Base-by-base conservation (phyloP, 2,888 invertebrate species). In the Meteorus cinctellus region DNA sequence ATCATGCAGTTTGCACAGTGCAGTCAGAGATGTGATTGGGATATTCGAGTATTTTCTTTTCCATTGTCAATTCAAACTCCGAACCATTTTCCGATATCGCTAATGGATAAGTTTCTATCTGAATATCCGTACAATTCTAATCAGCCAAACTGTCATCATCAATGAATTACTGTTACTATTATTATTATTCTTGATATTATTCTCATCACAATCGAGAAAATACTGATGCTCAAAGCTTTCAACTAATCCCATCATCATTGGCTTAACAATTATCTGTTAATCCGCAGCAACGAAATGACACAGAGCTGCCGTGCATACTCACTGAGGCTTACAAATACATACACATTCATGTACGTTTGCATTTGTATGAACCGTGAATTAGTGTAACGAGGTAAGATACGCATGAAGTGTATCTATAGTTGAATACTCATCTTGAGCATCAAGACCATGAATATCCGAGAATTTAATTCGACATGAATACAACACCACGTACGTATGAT, bases 261-360 rank as follows among this genome's bases (percentile, higher is more conserved):
- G 36, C 65, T 65, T 65, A 24, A 19, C 34, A 36, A 65, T 65
- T 65, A 31, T 41, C 19, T 24, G 8, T 41, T 65, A 41, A 65
- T 65, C 65, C 65, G 12, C 24, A 65, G 2, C n/a, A 65, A 16
- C 36, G 24, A 65, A 36, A 65, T 36, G 36, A 41, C 41, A 65
- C 65, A 41, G 36, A 65, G 65, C 65, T 19, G 4, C 12, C 12
- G 29, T 24, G 1, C 55, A 62, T 62, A 29, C 29, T 62, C 31
- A 31, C 62, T 12, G 6, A 31, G 27, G 27, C 27, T 62, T 31
- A 14, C 29, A 14, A 4, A 60, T 10, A 19, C 31, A 29, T 2
- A 62, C n/a, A 31, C 14, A 62, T 31, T 31, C 14, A 62, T 62
- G 16, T 29, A 19, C 19, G 4, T 55, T 19, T 19, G 55, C 4